phyloP scores from a whole-genome alignment of 2,888 invertebrate genomes.

The Pristionchus entomophagus region DNA sequence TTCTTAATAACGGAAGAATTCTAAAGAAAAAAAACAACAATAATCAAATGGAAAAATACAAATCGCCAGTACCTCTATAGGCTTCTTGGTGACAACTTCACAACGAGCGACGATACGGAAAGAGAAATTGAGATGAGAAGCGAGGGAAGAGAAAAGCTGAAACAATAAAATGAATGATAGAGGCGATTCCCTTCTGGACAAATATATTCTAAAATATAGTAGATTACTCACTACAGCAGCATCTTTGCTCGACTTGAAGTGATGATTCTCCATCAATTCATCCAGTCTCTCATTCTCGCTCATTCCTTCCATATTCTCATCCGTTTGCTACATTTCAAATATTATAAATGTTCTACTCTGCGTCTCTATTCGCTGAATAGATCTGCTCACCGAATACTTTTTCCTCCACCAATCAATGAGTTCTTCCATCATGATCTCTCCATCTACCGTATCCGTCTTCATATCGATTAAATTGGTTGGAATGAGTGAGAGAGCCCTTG shows the following conservation, averaged over 20 bases:
- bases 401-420: not conserved
- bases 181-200: too few relatives aligned
- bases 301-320: not conserved
- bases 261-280: not conserved
- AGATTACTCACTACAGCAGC: conserved; percentile 5
- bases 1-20: not conserved
- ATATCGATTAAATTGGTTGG: not conserved
- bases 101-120: not conserved
- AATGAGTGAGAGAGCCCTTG: not conserved
- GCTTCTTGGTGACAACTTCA: conserved; percentile 2
- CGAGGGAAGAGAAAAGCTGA: conserved; percentile 10
- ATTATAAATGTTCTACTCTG: not conserved
- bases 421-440: not conserved
- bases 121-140: not conserved
- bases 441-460: not conserved
- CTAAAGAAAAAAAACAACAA: not conserved
- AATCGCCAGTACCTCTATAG: too few relatives aligned
- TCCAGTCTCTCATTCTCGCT: not conserved
- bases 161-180: not conserved
- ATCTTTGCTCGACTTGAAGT: not conserved
- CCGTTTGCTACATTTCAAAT: not conserved
- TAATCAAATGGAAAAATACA: not conserved
- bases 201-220: too few relatives aligned
- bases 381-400: not conserved
- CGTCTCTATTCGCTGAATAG: not conserved